phyloP scores from a whole-genome alignment of 2,113 vertebrate genomes.

The Labrus mixtus region DNA sequence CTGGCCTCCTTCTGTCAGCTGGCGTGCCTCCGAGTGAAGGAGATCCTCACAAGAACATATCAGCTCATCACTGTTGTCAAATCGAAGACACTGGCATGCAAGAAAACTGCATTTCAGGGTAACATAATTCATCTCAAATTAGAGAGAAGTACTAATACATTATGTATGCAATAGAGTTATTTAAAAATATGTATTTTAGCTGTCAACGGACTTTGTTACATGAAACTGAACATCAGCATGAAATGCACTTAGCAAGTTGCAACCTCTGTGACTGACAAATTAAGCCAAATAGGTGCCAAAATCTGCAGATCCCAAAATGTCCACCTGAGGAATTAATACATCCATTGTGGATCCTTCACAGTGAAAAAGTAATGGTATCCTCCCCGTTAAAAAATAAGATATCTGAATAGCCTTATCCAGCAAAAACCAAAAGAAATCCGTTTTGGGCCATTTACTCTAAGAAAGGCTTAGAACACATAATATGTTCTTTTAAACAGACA shows the following conservation, averaged over 20 bases:
- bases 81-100: neutral
- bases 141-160: neutral
- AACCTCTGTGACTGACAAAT: neutral
- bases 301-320: neutral
- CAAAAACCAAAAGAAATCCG: no score
- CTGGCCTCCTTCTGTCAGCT: conserved; percentile 36
- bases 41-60: conserved; percentile 4
- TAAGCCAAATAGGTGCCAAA: neutral
- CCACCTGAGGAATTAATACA: neutral
- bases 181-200: neutral
- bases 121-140: neutral
- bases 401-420: no score
- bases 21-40: conserved; percentile 22
- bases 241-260: neutral
- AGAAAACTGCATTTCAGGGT: neutral
- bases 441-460: no score
- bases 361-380: no score
- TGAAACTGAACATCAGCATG: neutral
- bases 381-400: no score
- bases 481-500: no score
- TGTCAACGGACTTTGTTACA: neutral
- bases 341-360: no score
- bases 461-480: no score
- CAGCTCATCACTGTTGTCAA: conserved; percentile 21
- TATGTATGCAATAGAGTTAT: neutral